Evolutionary conservation across 2,113 vertebrate species (phyloP).

Genomic region (Chloroceryle aenea): DNA sequence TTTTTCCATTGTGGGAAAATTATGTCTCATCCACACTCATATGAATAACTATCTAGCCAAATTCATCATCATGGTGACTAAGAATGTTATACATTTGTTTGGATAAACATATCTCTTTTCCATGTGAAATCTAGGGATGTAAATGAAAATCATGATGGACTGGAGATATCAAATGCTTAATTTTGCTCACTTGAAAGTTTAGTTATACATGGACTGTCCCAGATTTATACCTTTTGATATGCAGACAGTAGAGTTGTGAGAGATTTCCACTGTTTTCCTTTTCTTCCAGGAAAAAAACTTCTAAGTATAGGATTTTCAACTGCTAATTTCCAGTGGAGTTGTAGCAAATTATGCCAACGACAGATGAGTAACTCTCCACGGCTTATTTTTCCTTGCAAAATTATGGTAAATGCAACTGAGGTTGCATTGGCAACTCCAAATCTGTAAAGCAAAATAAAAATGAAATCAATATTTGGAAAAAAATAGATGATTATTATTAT

Average conservation of each 20-base stretch:
- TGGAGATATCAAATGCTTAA: not conserved
- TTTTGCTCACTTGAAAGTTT: not conserved
- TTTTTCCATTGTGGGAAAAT: not conserved
- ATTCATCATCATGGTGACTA: not conserved
- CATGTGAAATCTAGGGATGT: not conserved
- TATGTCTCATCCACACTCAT: not conserved
- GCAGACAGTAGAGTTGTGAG: not conserved
- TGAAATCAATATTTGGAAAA: not conserved
- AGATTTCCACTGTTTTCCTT: not conserved
- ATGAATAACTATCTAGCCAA: not conserved
- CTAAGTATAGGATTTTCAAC: not conserved
- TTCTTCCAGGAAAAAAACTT: not conserved
- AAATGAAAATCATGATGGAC: not conserved
- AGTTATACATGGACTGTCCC: not conserved
- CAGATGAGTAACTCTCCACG: not conserved
- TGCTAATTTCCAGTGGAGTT: not conserved
- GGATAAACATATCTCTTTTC: not conserved
- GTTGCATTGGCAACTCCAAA: not conserved
- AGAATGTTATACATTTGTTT: not conserved
- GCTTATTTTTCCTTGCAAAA: not conserved
- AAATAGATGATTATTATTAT: not conserved
- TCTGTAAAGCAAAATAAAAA: not conserved
- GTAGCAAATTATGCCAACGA: not conserved
- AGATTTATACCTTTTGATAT: not conserved
- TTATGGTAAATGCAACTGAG: not conserved